Evolutionary conservation across 2,113 vertebrate genomes (phyloP), one percentile per base, ranked within the genome.

Genomic region (Ivindomyrus marchei): DNA sequence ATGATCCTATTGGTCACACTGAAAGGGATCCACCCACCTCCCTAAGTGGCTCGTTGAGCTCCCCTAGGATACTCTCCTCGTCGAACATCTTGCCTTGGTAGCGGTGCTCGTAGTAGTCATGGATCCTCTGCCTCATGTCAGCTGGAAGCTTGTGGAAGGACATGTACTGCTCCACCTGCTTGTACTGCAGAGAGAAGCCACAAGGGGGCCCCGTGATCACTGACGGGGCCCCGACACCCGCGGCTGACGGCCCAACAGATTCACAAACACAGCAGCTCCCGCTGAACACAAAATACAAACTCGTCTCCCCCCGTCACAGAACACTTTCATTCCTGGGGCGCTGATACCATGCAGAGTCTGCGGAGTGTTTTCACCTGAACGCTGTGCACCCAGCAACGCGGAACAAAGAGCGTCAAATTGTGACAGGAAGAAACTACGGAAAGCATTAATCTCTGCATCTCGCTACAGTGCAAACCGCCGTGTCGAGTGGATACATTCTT

Each of bases 21-120:
- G 31, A 80, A 42, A 27, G 9, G 6, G 45, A n/a, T 3, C 45
- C 4, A 56, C 95, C 95, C 89, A 99, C 98, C 98, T 99, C 97
- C 24, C 98, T 93, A n/a, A 99, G 95, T 0, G 98, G 98, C 90
- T 99, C 98, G 0, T 98, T 99, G 90, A 99, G 95, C 93, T 99
- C 98, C 11, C 98, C 98, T 94, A 99, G 94, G 93, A 99, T 99
- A 95, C 97, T 99, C 91, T 99, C 98, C 93, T 99, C 98, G 0
- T 99, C 98, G 1, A 99, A 99, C 98, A 99, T 99, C 96, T 99
- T 99, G 93, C 98, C 98, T 94, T 99, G 98, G 93, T 99, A 99
- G 66, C 98, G 98, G 91, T 99, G 98, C 90, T 99, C 98, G 0
- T 99, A 99, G 94, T 99, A 99, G 70, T 99, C 98, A 0, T 99